Base-by-base conservation (phyloP, 2,888 invertebrate species). In the Euclidia mi region DNA sequence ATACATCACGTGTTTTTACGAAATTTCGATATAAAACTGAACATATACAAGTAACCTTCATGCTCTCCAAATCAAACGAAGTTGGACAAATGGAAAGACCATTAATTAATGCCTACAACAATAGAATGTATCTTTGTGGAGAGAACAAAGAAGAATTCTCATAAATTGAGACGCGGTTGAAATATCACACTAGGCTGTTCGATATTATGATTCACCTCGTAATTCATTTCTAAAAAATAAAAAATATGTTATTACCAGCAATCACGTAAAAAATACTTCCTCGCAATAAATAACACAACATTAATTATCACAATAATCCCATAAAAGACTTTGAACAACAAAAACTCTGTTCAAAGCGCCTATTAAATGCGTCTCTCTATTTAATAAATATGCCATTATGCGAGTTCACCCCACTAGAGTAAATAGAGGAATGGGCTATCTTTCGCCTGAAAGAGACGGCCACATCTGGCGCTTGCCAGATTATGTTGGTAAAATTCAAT, bases 401-500 rank as follows among this genome's bases (percentile, higher is more conserved):
- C 75, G 66, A 57, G 69, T 72, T 78, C 75, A 72, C 70, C 73
- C 56, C 47, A 65, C 72, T 71, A 79, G 70, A 81, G 81, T 87
- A 85, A 84, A 88, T 87, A 88, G 83, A 85, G 84, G 79, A 87
- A 83, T 82, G 84, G 84, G 79, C 80, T 87, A 90, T 91, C 88
- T 85, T 86, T 88, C 81, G 84, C 82, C 79, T 71, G 74, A 76
- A 80, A 81, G 79, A 75, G 78, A 73, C 76, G 85, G 87, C 65
- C 89, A 65, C 92, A 90, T 85, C 90, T 92, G 92, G 88, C 84
- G 80, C 74, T 83, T 74, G 82, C 79, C 77, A 85, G 88, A 90
- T 92, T 90, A 91, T 87, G 85, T 88, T 82, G 85, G 82, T 86
- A 82, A 85, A 92, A 92, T 90, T 92, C 90, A 90, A 92, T 91